phyloP scores from a whole-genome alignment of 2,113 vertebrate genomes.

The Oxyura jamaicensis region DNA sequence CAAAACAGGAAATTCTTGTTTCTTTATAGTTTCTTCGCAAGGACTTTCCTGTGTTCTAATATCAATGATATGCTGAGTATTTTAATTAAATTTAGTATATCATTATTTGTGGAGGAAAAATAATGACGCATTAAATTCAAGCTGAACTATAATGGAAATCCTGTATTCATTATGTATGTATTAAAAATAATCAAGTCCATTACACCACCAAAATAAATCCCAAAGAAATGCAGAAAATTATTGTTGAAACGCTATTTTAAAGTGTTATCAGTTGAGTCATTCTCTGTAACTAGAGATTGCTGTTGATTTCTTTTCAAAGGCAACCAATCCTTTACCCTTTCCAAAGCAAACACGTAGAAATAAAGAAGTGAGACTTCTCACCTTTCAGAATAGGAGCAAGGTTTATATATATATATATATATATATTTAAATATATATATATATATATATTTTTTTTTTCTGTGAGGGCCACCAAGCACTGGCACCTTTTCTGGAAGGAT shows the following conservation, averaged over 20 bases:
- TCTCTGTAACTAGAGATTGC: background rate
- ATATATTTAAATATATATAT: too few relatives aligned
- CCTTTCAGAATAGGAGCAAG: background rate
- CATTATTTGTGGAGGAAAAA: background rate
- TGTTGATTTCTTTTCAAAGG: background rate
- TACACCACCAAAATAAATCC: background rate
- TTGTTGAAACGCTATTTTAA: background rate
- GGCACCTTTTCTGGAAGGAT: background rate
- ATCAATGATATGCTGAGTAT: background rate
- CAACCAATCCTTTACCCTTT: background rate
- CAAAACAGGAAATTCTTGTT: accelerated
- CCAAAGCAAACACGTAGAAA: background rate
- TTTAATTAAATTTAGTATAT: background rate
- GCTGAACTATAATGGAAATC: background rate
- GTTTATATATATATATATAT: background rate
- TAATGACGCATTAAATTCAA: background rate
- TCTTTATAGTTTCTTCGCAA: background rate
- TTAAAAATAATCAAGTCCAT: background rate
- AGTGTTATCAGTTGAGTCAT: background rate
- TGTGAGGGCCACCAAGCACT: background rate
- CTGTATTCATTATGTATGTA: background rate
- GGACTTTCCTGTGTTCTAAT: background rate
- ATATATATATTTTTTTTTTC: background rate
- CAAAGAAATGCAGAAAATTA: background rate
- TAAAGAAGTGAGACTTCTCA: background rate